phyloP scores from a whole-genome alignment of 2,113 vertebrate species.

The Anarhynchus alexandrinus region DNA sequence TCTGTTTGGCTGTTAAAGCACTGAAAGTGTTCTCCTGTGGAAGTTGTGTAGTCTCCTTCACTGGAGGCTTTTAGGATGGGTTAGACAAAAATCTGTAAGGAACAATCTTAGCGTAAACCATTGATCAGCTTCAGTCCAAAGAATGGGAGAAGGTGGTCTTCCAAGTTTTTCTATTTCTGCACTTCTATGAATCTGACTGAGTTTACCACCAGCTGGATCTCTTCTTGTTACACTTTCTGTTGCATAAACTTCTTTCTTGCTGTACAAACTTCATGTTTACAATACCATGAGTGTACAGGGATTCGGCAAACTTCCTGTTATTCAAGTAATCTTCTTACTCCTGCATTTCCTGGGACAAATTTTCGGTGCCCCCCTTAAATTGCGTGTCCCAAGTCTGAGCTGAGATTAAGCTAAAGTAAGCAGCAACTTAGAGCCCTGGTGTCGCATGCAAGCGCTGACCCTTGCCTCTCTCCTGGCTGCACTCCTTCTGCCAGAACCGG shows the following conservation, averaged over 20 bases:
- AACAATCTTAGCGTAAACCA: not conserved
- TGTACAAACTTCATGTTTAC: not conserved
- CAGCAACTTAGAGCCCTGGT: not conserved
- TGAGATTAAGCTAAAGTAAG: not conserved
- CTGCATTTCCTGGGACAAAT: not conserved
- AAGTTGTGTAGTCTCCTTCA: not conserved
- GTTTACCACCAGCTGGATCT: not conserved
- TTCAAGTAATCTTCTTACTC: not conserved
- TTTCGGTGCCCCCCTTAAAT: not conserved
- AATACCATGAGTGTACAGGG: not conserved
- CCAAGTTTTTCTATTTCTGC: not conserved
- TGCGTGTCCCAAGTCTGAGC: not conserved
- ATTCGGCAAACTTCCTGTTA: not conserved
- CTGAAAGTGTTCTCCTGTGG: not conserved
- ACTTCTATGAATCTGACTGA: not conserved
- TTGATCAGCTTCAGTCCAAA: not conserved
- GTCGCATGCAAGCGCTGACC: not conserved
- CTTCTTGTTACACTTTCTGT: not conserved
- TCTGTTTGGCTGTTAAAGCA: not conserved
- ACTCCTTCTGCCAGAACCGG: not conserved
- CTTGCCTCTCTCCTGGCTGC: not conserved
- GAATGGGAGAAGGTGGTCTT: not conserved
- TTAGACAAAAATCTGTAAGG: not conserved
- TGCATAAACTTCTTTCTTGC: not conserved
- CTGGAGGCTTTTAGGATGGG: not conserved